Conservation (phyloP, 2,113 vertebrate genomes). For the Notothenia rossii region DNA sequence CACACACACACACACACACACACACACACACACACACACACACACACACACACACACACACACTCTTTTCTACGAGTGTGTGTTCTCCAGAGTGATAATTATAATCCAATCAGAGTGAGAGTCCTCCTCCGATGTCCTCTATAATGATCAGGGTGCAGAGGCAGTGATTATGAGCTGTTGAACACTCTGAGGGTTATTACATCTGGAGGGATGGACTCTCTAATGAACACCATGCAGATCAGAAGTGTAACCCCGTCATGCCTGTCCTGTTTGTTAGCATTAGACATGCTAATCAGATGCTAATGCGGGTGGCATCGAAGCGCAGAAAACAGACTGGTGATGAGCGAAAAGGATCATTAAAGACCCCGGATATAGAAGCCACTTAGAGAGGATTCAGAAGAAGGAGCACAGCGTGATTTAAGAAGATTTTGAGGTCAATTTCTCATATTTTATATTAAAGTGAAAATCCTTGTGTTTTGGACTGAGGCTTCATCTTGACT, state of each 20-base stretch:
- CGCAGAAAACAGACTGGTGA: conserved; percentile 72
- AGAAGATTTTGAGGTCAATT: conserved; percentile 33
- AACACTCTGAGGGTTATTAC: conserved; percentile 34
- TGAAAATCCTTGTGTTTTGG: too few relatives aligned
- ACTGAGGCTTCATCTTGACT: too few relatives aligned
- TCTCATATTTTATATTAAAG: background rate
- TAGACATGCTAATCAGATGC: conserved; percentile 84
- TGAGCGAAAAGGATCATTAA: conserved; percentile 47
- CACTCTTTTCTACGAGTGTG: background rate
- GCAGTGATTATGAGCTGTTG: conserved; percentile 33
- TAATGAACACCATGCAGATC: conserved; percentile 39
- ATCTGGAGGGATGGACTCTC: conserved; percentile 22
- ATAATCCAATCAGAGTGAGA: conserved; percentile 26
- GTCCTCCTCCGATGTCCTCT: background rate
- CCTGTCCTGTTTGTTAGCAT: conserved; percentile 67
- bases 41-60: too few relatives aligned
- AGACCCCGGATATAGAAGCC: too few relatives aligned
- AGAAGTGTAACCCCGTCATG: conserved; percentile 25
- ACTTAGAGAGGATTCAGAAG: too few relatives aligned
- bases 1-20: too few relatives aligned
- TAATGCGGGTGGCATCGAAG: conserved; percentile 69
- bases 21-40: too few relatives aligned
- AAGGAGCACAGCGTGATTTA: conserved; percentile 25
- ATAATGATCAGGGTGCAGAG: conserved; percentile 44
- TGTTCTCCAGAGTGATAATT: conserved; percentile 31